phyloP scores from a whole-genome alignment of 2,888 invertebrate genomes.

The Eupithecia dodoneata region DNA sequence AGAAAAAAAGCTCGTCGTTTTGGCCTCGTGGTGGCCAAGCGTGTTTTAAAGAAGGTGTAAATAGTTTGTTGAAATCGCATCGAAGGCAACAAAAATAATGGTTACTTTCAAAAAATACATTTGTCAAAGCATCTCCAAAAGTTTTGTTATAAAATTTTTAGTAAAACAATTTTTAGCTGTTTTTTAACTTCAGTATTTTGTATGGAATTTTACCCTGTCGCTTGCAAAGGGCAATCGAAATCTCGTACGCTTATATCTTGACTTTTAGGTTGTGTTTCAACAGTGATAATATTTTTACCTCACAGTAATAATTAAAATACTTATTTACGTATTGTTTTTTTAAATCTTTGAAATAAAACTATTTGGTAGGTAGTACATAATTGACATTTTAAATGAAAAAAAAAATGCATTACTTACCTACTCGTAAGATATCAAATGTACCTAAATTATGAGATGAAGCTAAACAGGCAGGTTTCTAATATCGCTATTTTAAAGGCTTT shows the following conservation, averaged over 20 bases:
- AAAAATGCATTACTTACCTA: background rate
- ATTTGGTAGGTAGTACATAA: background rate
- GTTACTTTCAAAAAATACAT: constrained; percentile 67
- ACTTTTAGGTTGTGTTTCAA: background rate
- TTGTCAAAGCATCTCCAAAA: constrained; percentile 67
- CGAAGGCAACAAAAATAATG: constrained; percentile 54
- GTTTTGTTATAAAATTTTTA: constrained; percentile 47
- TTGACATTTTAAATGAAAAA: constrained; percentile 25
- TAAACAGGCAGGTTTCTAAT: background rate
- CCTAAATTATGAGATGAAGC: background rate
- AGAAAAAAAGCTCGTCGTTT: constrained; percentile 26
- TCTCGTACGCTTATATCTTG: background rate
- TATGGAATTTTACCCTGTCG: constrained; percentile 58
- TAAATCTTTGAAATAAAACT: background rate
- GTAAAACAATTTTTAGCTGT: constrained; percentile 46
- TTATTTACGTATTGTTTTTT: background rate
- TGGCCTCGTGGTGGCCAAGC: constrained; percentile 8
- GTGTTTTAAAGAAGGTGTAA: constrained; percentile 7
- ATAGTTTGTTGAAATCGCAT: constrained; percentile 49
- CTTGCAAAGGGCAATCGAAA: constrained; percentile 39
- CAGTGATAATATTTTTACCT: background rate
- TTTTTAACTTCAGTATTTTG: constrained; percentile 32
- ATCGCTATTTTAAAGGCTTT: background rate
- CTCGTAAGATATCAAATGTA: background rate
- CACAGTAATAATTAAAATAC: background rate